Evolutionary conservation across 2,113 vertebrate genomes (phyloP), one percentile per base, ranked within the genome.

Genomic region (Chloebia gouldiae): DNA sequence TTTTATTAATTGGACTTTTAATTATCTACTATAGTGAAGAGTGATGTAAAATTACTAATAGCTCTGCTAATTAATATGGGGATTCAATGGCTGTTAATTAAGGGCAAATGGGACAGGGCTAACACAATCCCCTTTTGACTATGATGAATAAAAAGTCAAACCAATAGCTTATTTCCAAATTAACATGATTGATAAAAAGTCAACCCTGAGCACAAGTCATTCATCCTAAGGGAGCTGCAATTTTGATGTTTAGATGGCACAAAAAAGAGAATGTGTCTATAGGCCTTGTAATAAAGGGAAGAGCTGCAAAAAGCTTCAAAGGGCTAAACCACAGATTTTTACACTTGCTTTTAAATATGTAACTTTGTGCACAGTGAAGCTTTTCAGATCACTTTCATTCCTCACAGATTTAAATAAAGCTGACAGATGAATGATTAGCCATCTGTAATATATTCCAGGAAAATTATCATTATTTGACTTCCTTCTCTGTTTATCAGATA

Each of bases 11-110:
- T 96, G 97, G 95, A 96, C 97, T 98, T 98, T 98, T 98, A 99
- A 99, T 99, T 99, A 98, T 98, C 97, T 90, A 96, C 97, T 98
- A 71, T 94, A 98, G 98, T 98, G 97, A 98, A 98, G 97, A 98
- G 97, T 98, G 98, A 98, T 98, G 98, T 98, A 98, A 99, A 99
- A 98, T 98, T 98, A 98, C 98, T 98, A 98, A 98, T 98, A 98
- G 98, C 97, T 97, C 97, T 93, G 97, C 98, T 99, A 99, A 99
- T 99, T 99, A 99, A 99, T 99, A 98, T 98, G 98, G 96, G 97
- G 98, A 98, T 98, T 98, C 98, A 98, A 96, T 96, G 97, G 96
- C 97, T 98, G 98, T 98, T 99, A 99, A 99, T 99, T 99, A 99
- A 99, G 98, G 98, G 98, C 98, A 99, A 99, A 98, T 97, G 98